phyloP scores from a whole-genome alignment of 1,140 invertebrate genomes.

The Drosophila funebris region DNA sequence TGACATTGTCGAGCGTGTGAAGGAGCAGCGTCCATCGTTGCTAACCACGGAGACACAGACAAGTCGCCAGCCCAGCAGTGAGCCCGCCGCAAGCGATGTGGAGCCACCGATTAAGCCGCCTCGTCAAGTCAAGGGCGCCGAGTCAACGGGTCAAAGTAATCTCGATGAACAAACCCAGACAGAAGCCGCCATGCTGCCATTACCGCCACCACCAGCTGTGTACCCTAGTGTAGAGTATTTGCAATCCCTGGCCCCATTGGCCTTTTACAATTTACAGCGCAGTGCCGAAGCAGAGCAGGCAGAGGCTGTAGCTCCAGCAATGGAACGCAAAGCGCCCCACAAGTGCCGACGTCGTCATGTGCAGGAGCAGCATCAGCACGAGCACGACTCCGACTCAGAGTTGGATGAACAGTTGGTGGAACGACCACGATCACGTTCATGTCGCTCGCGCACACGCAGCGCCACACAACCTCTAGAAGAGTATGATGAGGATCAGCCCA shows the following conservation, averaged over 20 bases:
- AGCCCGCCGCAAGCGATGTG: constrained; percentile 54
- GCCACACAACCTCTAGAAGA: constrained; percentile 76
- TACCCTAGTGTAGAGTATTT: constrained; percentile 85
- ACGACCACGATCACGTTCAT: constrained; percentile 69
- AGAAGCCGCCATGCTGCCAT: constrained; percentile 85
- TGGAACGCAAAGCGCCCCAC: constrained; percentile 65
- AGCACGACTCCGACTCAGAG: constrained; percentile 56
- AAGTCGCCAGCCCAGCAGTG: constrained; percentile 68
- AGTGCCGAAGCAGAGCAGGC: constrained; percentile 79
- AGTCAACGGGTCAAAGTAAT: constrained; percentile 58
- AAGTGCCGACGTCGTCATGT: constrained; percentile 74
- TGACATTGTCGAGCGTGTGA: constrained; percentile 85
- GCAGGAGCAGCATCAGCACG: constrained; percentile 50
- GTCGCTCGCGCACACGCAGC: constrained; percentile 82
- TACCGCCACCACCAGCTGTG: constrained; percentile 84
- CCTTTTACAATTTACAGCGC: constrained; percentile 84
- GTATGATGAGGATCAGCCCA: constrained; percentile 78
- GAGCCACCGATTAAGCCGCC: constrained; percentile 72
- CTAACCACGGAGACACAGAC: constrained; percentile 74
- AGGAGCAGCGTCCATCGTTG: constrained; percentile 58
- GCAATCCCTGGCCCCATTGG: constrained; percentile 83
- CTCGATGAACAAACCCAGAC: constrained; percentile 78
- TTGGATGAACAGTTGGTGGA: constrained; percentile 76
- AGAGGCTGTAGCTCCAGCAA: constrained; percentile 16
- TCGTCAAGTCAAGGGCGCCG: constrained; percentile 60